Base-by-base conservation (phyloP, 2,888 invertebrate species). In the Caenorhabditis japonica region DNA sequence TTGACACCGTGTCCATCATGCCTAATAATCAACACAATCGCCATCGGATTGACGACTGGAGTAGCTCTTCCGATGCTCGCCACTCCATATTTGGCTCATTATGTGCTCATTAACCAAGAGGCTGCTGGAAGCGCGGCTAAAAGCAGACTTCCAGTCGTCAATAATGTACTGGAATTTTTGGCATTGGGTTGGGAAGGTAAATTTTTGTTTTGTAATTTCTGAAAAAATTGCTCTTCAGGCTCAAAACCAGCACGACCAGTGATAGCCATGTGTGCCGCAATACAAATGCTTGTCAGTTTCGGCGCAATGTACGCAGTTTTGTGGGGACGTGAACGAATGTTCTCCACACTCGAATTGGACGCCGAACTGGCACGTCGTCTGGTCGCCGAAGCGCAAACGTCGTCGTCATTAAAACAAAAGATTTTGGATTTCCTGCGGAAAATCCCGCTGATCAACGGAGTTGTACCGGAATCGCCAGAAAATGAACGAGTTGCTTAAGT, bases 281-380 rank as follows among this genome's bases (percentile, higher is more conserved):
- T 82, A 12, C 82, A 82, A 66, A 73, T 83, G 47, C 43, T 68
- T 3, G 81, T 82, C 21, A 75, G 80, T 23, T 71, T 81, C 17
- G 72, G 66, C 10, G 68, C 80, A 2, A 71, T 81, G 44, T 85
- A 84, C 52, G 73, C 80, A 0, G 33, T 77, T 33, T 49, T 85
- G 12, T 85, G 85, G 85, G 85, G 82, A 17, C 59, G 85, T 25
- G 62, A 76, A 21, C 71, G 85, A 47, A 79, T 85, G 43, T 85
- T 80, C 52, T 69, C 66, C 10, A 83, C 85, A 7, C 70, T 84
- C 38, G 84, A 85, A 53, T 71, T 79, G 12, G 85, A 85, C 61
- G 62, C 80, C 7, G 85, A 84, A 13, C 30, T 82, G 30, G 78
- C 82, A 7, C 72, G 75, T 8, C 74, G 75, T 5, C 56, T 82